These are phyloP conservation scores for Cheiracanthium punctorium DNA, from an alignment of 2,888 invertebrate genomes.

Conservation along the genomic window DNA sequence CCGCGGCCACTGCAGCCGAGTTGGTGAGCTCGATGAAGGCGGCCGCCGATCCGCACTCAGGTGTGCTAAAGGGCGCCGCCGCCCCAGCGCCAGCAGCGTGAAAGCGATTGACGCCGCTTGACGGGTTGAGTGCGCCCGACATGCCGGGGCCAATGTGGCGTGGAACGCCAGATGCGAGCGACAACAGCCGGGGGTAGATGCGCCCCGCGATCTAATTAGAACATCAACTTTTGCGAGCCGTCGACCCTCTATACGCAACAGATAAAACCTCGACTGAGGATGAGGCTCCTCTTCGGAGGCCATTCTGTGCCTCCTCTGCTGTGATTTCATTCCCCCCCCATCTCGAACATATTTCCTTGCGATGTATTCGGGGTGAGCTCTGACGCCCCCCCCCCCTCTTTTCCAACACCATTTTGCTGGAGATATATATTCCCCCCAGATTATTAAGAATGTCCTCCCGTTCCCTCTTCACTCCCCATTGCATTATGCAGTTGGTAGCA, in stretches of 20 bases:
- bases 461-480: not conserved
- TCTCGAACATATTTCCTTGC: constrained; percentile 34
- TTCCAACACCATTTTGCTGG: not conserved
- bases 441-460: constrained; percentile 52
- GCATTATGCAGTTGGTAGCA: constrained; percentile 44
- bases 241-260: constrained; percentile 58
- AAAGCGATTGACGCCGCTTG: constrained; percentile 72
- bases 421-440: constrained; percentile 28
- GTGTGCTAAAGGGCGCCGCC: constrained; percentile 54
- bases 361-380: constrained; percentile 37
- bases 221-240: constrained; percentile 56
- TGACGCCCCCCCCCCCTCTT: constrained; percentile 15
- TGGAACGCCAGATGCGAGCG: constrained; percentile 54
- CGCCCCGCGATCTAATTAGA: constrained; percentile 62
- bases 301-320: constrained; percentile 26
- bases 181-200: constrained; percentile 49
- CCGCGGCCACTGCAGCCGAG: constrained; percentile 53
- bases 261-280: constrained; percentile 54
- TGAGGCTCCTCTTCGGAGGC: constrained; percentile 59
- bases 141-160: constrained; percentile 69
- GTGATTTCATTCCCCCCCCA: constrained; percentile 32
- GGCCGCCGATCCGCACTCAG: constrained; percentile 65
- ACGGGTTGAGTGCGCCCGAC: constrained; percentile 71
- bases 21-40: constrained; percentile 69
- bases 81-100: constrained; percentile 64